These are phyloP conservation scores for Allacma fusca DNA, from an alignment of 2,888 invertebrate genomes.

Conservation along the genomic window DNA sequence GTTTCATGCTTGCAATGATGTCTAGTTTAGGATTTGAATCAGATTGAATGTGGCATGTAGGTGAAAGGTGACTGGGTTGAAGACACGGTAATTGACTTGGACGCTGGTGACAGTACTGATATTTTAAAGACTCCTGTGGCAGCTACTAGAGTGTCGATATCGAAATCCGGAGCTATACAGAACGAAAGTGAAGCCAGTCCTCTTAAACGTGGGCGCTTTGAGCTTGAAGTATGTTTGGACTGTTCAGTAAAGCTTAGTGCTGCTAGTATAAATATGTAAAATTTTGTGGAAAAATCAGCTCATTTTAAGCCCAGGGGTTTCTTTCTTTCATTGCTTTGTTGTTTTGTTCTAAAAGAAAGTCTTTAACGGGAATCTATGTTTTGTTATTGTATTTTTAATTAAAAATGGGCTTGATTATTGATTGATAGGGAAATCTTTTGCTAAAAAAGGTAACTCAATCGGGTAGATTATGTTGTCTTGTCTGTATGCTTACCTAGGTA, in stretches of 20 bases:
- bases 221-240: conserved; percentile 56
- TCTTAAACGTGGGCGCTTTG: conserved; percentile 60
- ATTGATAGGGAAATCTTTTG: no score
- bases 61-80: conserved; percentile 28
- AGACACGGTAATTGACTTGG: neutral
- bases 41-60: conserved; percentile 9
- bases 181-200: conserved; percentile 51
- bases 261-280: no score
- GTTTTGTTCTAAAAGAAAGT: no score
- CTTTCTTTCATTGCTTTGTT: no score
- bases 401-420: no score
- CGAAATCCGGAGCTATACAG: conserved; percentile 8
- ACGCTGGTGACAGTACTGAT: neutral
- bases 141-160: neutral
- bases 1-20: neutral
- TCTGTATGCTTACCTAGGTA: conserved; percentile 71
- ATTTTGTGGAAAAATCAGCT: no score
- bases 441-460: no score
- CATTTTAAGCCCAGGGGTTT: no score
- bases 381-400: no score
- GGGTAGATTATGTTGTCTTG: no score
- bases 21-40: neutral
- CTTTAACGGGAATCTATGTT: no score
- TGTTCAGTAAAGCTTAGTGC: neutral
- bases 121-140: neutral